Evolutionary conservation across 2,888 invertebrate species (phyloP).

Genomic region (Drosophila barbarae): DNA sequence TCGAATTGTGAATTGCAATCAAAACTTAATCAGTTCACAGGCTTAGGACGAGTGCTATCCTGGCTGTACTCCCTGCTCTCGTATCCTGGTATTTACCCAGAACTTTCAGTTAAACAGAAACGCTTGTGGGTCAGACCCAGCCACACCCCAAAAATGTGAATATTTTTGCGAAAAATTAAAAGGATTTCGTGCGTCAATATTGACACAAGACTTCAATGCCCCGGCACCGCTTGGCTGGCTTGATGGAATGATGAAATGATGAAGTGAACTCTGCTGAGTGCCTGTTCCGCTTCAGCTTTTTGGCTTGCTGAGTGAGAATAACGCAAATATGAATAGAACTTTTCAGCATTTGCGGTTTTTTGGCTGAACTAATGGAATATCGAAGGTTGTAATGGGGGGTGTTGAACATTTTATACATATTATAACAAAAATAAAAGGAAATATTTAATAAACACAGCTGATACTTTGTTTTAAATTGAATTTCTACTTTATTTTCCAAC

Average conservation of each 20-base stretch:
- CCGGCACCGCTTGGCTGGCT: conserved; percentile 25
- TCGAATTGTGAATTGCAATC: conserved; percentile 72
- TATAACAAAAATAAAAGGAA: background rate
- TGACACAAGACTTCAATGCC: conserved; percentile 63
- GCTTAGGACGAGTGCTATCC: conserved; percentile 48
- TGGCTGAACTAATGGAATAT: conserved; percentile 5
- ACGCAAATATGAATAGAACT: conserved; percentile 39
- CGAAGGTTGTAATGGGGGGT: background rate
- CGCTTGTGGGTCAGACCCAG: conserved; percentile 35
- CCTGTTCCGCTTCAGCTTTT: conserved; percentile 9
- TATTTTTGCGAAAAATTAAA: conserved; percentile 68
- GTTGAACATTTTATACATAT: background rate
- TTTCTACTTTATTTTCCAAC: background rate
- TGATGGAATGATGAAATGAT: conserved; percentile 17
- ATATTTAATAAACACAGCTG: background rate
- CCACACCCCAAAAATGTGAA: conserved; percentile 50
- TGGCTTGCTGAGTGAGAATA: conserved; percentile 17
- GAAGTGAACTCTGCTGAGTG: conserved; percentile 16
- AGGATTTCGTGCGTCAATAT: conserved; percentile 70
- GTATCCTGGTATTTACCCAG: conserved; percentile 49
- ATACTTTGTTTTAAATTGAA: background rate
- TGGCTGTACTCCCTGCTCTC: background rate
- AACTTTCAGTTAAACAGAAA: conserved; percentile 64
- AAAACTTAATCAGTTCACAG: conserved; percentile 73
- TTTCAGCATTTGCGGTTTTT: conserved; percentile 26